These are phyloP conservation scores for Pseudomugil tenellus DNA, from an alignment of 2,797 vertebrate genomes.

Conservation along the genomic window DNA sequence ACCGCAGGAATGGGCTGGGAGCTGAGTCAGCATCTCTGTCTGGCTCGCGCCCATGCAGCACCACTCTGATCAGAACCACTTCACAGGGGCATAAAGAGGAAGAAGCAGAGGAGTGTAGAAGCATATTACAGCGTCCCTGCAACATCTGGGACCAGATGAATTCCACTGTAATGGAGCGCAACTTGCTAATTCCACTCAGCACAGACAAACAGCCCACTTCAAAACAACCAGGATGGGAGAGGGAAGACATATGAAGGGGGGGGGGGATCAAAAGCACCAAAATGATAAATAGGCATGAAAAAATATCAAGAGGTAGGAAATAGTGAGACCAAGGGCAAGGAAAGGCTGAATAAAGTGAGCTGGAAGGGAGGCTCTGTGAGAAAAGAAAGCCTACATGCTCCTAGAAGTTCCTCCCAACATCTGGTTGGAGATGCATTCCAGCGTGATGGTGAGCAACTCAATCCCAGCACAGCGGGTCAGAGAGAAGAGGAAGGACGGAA, in stretches of 20 bases:
- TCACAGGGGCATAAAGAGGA: slow-evolving; percentile 71
- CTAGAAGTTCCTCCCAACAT: slow-evolving; percentile 75
- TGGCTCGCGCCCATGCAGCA: slow-evolving; percentile 62
- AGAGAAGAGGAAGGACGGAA: slow-evolving; percentile 44
- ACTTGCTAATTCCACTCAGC: slow-evolving; percentile 69
- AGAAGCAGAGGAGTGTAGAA: slow-evolving; percentile 47
- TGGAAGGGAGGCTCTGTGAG: slow-evolving; percentile 42
- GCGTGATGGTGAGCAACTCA: slow-evolving; percentile 70
- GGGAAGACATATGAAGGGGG: slow-evolving; percentile 50
- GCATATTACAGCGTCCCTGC: slow-evolving; percentile 61
- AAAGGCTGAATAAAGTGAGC: slow-evolving; percentile 26
- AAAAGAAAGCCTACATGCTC: slow-evolving; percentile 42
- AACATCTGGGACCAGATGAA: slow-evolving; percentile 81
- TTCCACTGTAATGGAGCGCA: slow-evolving; percentile 79
- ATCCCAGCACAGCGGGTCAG: slow-evolving; percentile 76
- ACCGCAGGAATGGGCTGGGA: slow-evolving; percentile 83
- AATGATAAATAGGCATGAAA: slow-evolving; percentile 62
- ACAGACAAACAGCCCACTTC: slow-evolving; percentile 68
- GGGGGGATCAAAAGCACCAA: slow-evolving; percentile 47
- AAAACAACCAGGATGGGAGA: slow-evolving; percentile 46
- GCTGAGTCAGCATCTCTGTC: slow-evolving; percentile 79
- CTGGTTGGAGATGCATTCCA: slow-evolving; percentile 76
- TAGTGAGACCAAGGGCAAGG: slow-evolving; percentile 27
- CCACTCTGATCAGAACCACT: slow-evolving; percentile 80
- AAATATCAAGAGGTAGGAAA: slow-evolving; percentile 67